These are phyloP conservation scores for Thalpophila matura DNA, from an alignment of 2,888 invertebrate genomes.

Conservation along the genomic window DNA sequence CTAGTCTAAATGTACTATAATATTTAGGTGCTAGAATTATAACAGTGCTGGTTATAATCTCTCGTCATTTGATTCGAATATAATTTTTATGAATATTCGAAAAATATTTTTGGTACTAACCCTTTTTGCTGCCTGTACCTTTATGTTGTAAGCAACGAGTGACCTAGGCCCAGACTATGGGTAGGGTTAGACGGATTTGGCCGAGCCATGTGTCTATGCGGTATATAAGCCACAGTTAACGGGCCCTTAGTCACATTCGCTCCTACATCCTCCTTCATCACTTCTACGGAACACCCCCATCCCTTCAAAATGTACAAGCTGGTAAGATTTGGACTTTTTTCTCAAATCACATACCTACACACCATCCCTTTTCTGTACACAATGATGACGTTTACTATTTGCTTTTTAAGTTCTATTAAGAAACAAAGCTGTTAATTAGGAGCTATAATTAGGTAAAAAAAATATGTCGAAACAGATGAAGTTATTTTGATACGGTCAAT, in stretches of 20 bases:
- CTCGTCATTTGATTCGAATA: neutral
- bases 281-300: conserved; percentile 73
- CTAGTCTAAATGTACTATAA: conserved; percentile 10
- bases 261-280: conserved; percentile 78
- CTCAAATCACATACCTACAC: conserved; percentile 1
- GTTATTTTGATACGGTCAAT: too few relatives aligned
- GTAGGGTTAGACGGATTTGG: conserved; percentile 87
- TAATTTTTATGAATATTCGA: neutral
- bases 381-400: too few relatives aligned
- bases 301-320: conserved; percentile 91
- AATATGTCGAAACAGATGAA: too few relatives aligned
- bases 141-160: conserved; percentile 74
- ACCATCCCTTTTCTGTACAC: neutral
- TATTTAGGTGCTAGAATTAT: neutral
- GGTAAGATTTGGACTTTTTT: conserved; percentile 81
- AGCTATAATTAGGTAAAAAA: too few relatives aligned
- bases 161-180: conserved; percentile 84
- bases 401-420: too few relatives aligned
- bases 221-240: conserved; percentile 83
- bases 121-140: conserved; percentile 75
- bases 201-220: conserved; percentile 79
- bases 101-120: neutral
- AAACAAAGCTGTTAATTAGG: too few relatives aligned
- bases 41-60: conserved; percentile 9
- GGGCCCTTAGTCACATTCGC: conserved; percentile 84